phyloP scores from a whole-genome alignment of 1,140 invertebrate genomes.

The Drosophila kohkoa region DNA sequence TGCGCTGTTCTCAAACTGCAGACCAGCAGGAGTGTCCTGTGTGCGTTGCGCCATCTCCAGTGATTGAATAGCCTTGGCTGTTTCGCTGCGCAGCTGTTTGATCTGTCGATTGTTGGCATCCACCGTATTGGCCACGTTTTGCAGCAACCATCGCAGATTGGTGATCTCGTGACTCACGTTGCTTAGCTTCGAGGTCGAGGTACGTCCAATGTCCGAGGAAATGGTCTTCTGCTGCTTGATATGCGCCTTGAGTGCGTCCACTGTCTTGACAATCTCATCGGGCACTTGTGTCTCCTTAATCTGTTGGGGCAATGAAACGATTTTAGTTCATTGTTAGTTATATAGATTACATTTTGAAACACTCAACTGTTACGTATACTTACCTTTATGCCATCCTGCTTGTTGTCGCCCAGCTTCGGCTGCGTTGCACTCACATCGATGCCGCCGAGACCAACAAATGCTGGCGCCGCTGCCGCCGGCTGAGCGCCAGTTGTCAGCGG shows the following conservation, averaged over 20 bases:
- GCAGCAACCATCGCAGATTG: slow-evolving; percentile 81
- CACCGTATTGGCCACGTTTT: slow-evolving; percentile 86
- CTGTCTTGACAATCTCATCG: slow-evolving; percentile 88
- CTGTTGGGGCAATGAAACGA: slow-evolving; percentile 5
- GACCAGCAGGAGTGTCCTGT: slow-evolving; percentile 90
- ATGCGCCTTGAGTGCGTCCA: slow-evolving; percentile 89
- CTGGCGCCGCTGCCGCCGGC: slow-evolving; percentile 54
- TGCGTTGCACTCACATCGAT: slow-evolving; percentile 87
- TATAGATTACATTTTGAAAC: not conserved
- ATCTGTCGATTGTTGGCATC: slow-evolving; percentile 88
- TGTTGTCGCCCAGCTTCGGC: slow-evolving; percentile 86
- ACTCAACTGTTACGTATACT: not conserved
- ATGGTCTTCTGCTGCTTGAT: slow-evolving; percentile 93
- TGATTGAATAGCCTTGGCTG: slow-evolving; percentile 90
- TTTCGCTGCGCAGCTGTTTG: slow-evolving; percentile 90
- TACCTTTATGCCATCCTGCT: slow-evolving; percentile 86
- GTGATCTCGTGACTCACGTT: slow-evolving; percentile 77
- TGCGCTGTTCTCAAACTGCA: slow-evolving; percentile 92
- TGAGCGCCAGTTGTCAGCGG: slow-evolving; percentile 51
- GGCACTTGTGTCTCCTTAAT: slow-evolving; percentile 91
- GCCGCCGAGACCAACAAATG: slow-evolving; percentile 88
- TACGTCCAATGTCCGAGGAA: slow-evolving; percentile 92
- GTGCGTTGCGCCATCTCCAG: slow-evolving; percentile 92
- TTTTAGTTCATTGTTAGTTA: too few relatives aligned
- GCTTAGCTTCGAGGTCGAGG: slow-evolving; percentile 75